A percentile compares a stretch with the other conserved stretches of the same genome.
Conservation (phyloP, 2,797 vertebrate species). For the Toxotes lorentzi region DNA sequence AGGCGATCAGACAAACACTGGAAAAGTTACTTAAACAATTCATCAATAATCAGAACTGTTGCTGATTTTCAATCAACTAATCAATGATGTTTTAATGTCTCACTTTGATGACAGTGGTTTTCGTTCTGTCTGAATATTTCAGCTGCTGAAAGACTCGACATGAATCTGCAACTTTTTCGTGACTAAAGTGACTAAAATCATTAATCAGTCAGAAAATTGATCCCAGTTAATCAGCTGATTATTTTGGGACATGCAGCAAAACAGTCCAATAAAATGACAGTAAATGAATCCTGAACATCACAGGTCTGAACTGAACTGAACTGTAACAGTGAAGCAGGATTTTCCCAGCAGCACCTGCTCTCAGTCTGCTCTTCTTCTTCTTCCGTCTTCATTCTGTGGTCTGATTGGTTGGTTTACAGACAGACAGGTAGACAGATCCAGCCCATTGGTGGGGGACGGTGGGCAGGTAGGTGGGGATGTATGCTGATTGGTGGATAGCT, state of each 20-base stretch:
- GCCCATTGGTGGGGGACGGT: conserved; percentile 83
- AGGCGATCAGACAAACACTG: too few relatives aligned
- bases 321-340: conserved; percentile 8
- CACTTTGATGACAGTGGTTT: too few relatives aligned
- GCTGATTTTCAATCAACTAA: too few relatives aligned
- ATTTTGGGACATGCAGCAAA: conserved; percentile 51
- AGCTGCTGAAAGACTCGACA: too few relatives aligned
- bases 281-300: conserved; percentile 22
- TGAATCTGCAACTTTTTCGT: too few relatives aligned
- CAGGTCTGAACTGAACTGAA: conserved; percentile 40
- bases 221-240: too few relatives aligned
- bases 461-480: conserved; percentile 86
- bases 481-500: conserved; percentile 71
- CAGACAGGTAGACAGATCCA: conserved; percentile 85
- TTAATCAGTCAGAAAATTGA: too few relatives aligned
- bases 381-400: conserved; percentile 79
- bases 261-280: conserved; percentile 6
- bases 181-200: too few relatives aligned
- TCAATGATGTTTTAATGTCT: too few relatives aligned
- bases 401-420: conserved; percentile 87
- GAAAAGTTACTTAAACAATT: too few relatives aligned
- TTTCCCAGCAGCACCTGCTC: conserved; percentile 21
- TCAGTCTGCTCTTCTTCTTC: conserved; percentile 37
- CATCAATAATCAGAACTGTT: too few relatives aligned
- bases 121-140: too few relatives aligned